phyloP scores from a whole-genome alignment of 2,113 vertebrate genomes.

The Lynx canadensis region DNA sequence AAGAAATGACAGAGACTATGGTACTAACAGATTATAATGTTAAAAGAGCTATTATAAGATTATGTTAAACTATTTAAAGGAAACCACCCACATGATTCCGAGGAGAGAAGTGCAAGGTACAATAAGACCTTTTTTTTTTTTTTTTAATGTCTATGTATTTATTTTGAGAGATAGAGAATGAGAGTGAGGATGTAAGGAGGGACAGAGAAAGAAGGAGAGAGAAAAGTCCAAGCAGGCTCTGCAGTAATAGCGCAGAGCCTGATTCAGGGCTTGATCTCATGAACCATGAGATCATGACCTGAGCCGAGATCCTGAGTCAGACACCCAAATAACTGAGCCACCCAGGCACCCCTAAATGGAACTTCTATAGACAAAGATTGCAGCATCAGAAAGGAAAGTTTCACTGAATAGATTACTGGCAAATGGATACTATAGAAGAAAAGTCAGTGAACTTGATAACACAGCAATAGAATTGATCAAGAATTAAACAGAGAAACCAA shows the following conservation, averaged over 20 bases:
- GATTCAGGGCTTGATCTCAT: too few relatives aligned
- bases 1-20: not conserved
- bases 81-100: not conserved
- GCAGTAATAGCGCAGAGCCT: too few relatives aligned
- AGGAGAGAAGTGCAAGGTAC: not conserved
- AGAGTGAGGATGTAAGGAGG: too few relatives aligned
- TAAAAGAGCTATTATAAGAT: not conserved
- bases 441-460: not conserved
- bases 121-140: not conserved
- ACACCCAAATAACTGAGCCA: too few relatives aligned
- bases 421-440: not conserved
- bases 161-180: too few relatives aligned
- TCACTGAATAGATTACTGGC: not conserved
- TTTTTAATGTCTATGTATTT: too few relatives aligned
- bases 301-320: too few relatives aligned
- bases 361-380: not conserved
- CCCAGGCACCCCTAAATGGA: not conserved
- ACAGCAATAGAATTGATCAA: not conserved
- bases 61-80: not conserved
- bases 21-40: not conserved
- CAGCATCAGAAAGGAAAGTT: not conserved
- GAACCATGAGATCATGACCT: too few relatives aligned
- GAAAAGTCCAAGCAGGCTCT: too few relatives aligned
- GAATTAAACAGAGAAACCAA: not conserved
- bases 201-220: too few relatives aligned